Conservation (phyloP, 37 sponge, comb jelly and placozoan species). For the Ianthella basta region DNA sequence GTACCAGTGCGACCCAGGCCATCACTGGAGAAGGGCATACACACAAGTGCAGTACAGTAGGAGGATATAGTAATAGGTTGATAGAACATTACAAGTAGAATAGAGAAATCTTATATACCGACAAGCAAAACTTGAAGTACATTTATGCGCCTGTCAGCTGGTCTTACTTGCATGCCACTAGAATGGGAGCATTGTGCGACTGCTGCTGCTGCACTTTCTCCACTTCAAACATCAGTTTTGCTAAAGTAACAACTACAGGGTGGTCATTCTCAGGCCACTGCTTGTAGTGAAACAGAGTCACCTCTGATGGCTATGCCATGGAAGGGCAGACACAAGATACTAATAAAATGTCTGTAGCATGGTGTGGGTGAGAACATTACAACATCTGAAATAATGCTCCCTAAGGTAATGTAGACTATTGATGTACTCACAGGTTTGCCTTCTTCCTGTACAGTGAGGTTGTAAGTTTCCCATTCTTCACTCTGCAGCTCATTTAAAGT, state of each 20-base stretch:
- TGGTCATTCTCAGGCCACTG: not conserved
- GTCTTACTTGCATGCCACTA: constrained; percentile 38
- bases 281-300: constrained; percentile 16
- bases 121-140: too few species aligned
- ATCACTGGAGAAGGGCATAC: constrained; percentile 12
- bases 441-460: not conserved
- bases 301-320: not conserved
- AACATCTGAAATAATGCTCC: too few species aligned
- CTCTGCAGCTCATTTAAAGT: not conserved
- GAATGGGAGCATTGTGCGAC: not conserved
- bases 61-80: too few species aligned
- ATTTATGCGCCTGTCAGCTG: not conserved
- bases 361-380: too few species aligned
- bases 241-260: not conserved
- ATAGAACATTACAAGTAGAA: too few species aligned
- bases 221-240: not conserved
- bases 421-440: not conserved
- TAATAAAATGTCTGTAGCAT: too few species aligned
- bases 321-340: too few species aligned
- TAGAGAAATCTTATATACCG: too few species aligned
- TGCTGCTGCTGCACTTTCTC: constrained; percentile 1
- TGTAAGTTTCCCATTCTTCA: not conserved
- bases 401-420: too few species aligned
- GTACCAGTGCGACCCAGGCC: constrained; percentile 45
- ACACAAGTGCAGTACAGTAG: too few species aligned